A percentile compares a stretch with the other conserved stretches of the same genome.
phyloP scores from a whole-genome alignment of 2,113 vertebrate species.

The Xiphophorus couchianus region DNA sequence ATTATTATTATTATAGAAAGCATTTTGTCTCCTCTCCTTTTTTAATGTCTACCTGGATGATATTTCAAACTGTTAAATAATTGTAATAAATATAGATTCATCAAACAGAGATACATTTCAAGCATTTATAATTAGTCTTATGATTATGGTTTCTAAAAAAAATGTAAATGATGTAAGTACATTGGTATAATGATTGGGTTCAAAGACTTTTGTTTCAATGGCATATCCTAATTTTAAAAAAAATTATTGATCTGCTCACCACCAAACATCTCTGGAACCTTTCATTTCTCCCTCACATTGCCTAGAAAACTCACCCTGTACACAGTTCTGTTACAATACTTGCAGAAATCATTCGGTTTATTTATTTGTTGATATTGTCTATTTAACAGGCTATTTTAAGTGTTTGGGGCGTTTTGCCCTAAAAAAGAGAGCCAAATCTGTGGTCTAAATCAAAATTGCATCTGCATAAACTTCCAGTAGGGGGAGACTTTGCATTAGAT shows the following conservation, averaged over 20 bases:
- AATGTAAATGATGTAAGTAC: background rate
- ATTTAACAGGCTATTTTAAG: background rate
- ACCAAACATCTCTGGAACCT: background rate
- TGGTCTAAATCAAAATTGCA: background rate
- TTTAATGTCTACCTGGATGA: too few relatives aligned
- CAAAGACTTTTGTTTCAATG: background rate
- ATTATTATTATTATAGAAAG: too few relatives aligned
- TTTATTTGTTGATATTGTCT: background rate
- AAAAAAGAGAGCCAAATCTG: background rate
- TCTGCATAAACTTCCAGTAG: constrained; percentile 24
- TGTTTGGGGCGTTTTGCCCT: background rate
- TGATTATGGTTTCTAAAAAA: too few relatives aligned
- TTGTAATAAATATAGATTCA: too few relatives aligned
- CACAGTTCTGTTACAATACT: background rate
- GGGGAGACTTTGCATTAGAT: constrained; percentile 29
- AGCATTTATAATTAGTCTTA: too few relatives aligned
- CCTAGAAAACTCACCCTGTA: background rate
- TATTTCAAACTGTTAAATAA: too few relatives aligned
- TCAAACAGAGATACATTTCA: too few relatives aligned
- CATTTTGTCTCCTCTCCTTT: too few relatives aligned
- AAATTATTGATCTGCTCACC: background rate
- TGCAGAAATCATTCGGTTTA: background rate
- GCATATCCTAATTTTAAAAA: background rate
- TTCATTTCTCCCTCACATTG: background rate
- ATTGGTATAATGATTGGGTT: background rate